These are phyloP conservation scores for Cerceris rybyensis DNA, from an alignment of 2,888 invertebrate genomes.

Conservation along the genomic window DNA sequence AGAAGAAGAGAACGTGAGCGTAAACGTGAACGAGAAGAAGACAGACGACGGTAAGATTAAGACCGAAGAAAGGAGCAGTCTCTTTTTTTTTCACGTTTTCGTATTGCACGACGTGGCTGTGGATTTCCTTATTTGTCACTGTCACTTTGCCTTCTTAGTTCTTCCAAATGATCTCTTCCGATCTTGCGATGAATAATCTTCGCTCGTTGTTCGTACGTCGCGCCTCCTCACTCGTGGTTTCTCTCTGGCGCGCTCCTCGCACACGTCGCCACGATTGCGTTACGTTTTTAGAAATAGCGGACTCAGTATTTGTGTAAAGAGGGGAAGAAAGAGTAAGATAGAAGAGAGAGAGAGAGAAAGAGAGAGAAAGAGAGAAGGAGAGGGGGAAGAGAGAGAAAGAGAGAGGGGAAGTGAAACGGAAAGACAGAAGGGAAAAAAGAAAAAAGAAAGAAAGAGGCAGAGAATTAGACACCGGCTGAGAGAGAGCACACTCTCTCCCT, in stretches of 20 bases:
- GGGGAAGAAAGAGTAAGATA: constrained; percentile 3
- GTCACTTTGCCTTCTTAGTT: constrained; percentile 31
- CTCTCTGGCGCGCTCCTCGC: constrained; percentile 52
- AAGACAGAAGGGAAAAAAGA: constrained; percentile 27
- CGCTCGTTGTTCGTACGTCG: constrained; percentile 43
- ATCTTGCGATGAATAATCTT: constrained; percentile 20
- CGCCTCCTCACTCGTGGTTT: constrained; percentile 50
- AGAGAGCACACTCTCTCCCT: constrained; percentile 50
- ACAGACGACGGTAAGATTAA: constrained; percentile 46
- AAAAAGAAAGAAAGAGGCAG: constrained; percentile 16
- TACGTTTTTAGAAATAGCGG: constrained; percentile 61
- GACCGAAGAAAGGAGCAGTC: constrained; percentile 35
- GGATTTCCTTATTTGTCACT: constrained; percentile 35
- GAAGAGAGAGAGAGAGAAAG: constrained; percentile 12
- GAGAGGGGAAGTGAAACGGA: constrained; percentile 10
- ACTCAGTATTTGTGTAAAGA: constrained; percentile 45
- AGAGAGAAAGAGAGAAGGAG: constrained; percentile 7
- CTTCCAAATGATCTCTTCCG: constrained; percentile 7
- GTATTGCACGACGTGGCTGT: constrained; percentile 43
- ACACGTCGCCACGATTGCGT: constrained; percentile 63
- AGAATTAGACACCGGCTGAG: constrained; percentile 15
- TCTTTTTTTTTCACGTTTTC: constrained; percentile 38
- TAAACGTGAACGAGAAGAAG: constrained; percentile 35
- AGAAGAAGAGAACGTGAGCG: constrained; percentile 39
- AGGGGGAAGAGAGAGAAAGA: constrained; percentile 16